Evolutionary conservation across 1,140 invertebrate species (phyloP), one percentile per base, ranked within the genome.

Genomic region (Orussus abietinus): DNA sequence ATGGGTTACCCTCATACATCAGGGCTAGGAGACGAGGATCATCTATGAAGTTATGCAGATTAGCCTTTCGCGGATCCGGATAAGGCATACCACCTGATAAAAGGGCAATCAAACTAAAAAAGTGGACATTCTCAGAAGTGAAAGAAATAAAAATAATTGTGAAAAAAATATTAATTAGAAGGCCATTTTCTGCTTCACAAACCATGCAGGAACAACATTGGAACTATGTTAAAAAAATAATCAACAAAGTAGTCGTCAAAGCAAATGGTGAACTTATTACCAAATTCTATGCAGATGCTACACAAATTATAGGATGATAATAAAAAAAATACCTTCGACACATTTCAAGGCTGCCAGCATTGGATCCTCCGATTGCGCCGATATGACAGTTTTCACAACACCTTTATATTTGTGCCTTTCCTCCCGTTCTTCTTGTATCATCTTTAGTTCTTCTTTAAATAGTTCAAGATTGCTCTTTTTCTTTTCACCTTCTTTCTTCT

Each of bases 381-480:
- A 49, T 12, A 68, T 48, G 15, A 69, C 70, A 19, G 61, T 69
- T 54, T 76, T 73, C 0, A 82, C 61, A 32, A 80, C 77, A n/a
- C 80, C 77, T 73, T 90, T 90, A 49, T 88, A 89, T 57, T 90
- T 90, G 71, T 96, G 92, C n/a, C 94, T 79, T 63, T 98, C 94
- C 65, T 97, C 92, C 43, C 96, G 78, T 68, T 98, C 95, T 71
- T 96, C 92, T 79, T 99, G 96, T 40, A 96, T 95, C 72, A 91
- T 85, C 76, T 88, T 85, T 15, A 96, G 62, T 69, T 96, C 92
- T 66, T 98, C 94, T 70, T 98, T 98, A 55, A 98, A 98, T 2
- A 92, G 69, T 66, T 99, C 96, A 38, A 99, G 75, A 74, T 99
- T 98, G 54, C 90, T 97, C 62, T 97, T 98, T 62, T 93, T 94